These are phyloP conservation scores for Amazona finschi DNA, from an alignment of 2,797 vertebrate genomes.

Conservation along the genomic window DNA sequence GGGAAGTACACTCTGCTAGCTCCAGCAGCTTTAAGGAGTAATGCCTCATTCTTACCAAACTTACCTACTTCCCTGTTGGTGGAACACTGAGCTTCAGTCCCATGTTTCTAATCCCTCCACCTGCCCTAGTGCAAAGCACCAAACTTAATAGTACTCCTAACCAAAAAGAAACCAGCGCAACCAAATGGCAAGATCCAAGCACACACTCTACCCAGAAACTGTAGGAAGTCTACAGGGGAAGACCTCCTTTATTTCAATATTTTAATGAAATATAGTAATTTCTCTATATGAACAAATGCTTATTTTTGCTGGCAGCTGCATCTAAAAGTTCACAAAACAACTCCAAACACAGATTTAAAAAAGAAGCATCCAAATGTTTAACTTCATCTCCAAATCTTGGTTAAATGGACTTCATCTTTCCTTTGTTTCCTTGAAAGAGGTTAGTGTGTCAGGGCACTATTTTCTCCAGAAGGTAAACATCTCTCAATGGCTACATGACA, in stretches of 20 bases:
- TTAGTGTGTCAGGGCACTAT: not conserved
- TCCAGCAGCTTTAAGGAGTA: not conserved
- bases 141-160: not conserved
- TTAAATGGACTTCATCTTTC: slow-evolving; percentile 18
- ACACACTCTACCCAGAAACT: not conserved
- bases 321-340: not conserved
- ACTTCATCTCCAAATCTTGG: not conserved
- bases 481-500: not conserved
- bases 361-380: not conserved
- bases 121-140: not conserved
- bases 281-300: not conserved
- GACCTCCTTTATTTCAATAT: not conserved
- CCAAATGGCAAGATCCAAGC: not conserved
- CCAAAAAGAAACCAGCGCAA: not conserved
- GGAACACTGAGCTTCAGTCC: not conserved
- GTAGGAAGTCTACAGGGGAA: not conserved
- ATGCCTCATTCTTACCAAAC: not conserved
- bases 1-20: not conserved
- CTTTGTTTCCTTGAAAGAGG: slow-evolving; percentile 1
- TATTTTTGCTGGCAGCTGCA: slow-evolving; percentile 3
- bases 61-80: too few relatives aligned
- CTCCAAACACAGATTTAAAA: not conserved
- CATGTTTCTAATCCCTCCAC: not conserved
- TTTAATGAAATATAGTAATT: not conserved
- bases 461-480: slow-evolving; percentile 7